Evolutionary conservation across 2,888 invertebrate species (phyloP).

Genomic region (Incurvaria masculella): DNA sequence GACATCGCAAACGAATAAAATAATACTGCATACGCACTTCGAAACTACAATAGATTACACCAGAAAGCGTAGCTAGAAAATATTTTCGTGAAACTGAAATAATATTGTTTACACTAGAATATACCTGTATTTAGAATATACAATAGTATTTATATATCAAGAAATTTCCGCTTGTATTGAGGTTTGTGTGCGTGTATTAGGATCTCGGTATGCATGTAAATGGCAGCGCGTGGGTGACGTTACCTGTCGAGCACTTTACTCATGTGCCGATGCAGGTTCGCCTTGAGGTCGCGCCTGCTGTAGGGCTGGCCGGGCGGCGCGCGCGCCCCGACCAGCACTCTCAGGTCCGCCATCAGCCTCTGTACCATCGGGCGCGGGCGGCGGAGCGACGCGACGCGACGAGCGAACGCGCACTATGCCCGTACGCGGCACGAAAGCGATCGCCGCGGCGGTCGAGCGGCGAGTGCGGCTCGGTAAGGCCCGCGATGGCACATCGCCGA

Average conservation of each 20-base stretch:
- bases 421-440: not conserved
- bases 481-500: not conserved
- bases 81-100: too few species aligned
- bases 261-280: slow-evolving; percentile 53
- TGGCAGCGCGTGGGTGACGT: not conserved
- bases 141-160: too few species aligned
- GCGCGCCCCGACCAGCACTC: slow-evolving; percentile 53
- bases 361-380: slow-evolving; percentile 54
- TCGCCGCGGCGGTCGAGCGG: not conserved
- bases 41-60: too few species aligned
- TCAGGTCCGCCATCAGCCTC: slow-evolving; percentile 51
- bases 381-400: slow-evolving; percentile 25
- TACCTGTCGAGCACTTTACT: slow-evolving; percentile 53
- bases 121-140: too few species aligned
- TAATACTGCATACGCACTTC: too few species aligned
- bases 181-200: too few species aligned
- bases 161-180: too few species aligned
- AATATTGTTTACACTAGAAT: too few species aligned
- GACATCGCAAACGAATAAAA: too few species aligned
- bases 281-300: slow-evolving; percentile 46
- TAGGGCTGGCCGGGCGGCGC: slow-evolving; percentile 39
- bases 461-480: not conserved
- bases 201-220: too few species aligned
- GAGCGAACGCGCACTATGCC: slow-evolving; percentile 10
- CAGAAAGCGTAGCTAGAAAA: too few species aligned